Conservation (phyloP, 2,888 invertebrate genomes). For the Xestoiulus laeticollis region DNA sequence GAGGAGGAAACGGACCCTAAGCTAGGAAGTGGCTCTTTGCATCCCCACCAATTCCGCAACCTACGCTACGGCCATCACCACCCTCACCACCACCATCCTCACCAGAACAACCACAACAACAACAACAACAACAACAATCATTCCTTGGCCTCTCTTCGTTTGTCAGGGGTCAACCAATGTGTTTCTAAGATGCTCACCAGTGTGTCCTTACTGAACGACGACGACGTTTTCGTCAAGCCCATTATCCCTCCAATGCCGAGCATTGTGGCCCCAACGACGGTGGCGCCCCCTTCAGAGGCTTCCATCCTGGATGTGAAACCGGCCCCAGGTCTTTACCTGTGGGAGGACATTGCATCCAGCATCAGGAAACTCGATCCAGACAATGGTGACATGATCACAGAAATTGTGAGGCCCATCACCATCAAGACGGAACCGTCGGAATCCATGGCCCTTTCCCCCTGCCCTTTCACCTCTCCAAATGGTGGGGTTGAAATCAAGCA, state of each 20-base stretch:
- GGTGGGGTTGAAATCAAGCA: slow-evolving; percentile 6
- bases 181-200: slow-evolving; percentile 39
- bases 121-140: slow-evolving; percentile 17
- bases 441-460: slow-evolving; percentile 51
- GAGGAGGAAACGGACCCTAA: slow-evolving; percentile 58
- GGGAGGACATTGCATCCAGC: slow-evolving; percentile 92
- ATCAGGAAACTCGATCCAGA: slow-evolving; percentile 90
- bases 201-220: slow-evolving; percentile 66
- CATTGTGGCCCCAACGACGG: slow-evolving; percentile 50
- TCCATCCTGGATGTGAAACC: slow-evolving; percentile 36
- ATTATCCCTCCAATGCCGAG: background rate
- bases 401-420: slow-evolving; percentile 46
- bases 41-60: background rate
- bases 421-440: slow-evolving; percentile 53
- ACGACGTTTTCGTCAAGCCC: slow-evolving; percentile 82
- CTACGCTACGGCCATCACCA: background rate
- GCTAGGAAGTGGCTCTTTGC: slow-evolving; percentile 15
- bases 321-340: slow-evolving; percentile 67
- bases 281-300: slow-evolving; percentile 39
- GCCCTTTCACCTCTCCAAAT: slow-evolving; percentile 53
- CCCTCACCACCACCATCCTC: slow-evolving; percentile 49
- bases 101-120: slow-evolving; percentile 47
- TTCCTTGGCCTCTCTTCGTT: background rate
- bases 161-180: slow-evolving; percentile 15
- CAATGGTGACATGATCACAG: slow-evolving; percentile 81